Percentiles rank a stretch among this genome's conserved stretches.
Conservation (phyloP, 2,888 invertebrate species). For the Dusona sp. region DNA sequence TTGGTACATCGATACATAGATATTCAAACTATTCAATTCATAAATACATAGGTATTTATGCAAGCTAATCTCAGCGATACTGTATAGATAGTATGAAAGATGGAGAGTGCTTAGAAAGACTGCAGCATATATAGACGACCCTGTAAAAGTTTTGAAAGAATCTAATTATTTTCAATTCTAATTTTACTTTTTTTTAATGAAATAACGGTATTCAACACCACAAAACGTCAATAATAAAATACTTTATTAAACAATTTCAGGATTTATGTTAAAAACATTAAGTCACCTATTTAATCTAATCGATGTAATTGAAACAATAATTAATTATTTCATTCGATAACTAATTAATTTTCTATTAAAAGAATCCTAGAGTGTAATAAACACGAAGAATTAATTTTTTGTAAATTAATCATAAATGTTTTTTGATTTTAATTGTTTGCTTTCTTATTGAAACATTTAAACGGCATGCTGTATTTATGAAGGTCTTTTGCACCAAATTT, state of each 20-base stretch:
- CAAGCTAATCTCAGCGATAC: slow-evolving; percentile 60
- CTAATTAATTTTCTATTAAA: neutral
- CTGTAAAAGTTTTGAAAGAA: neutral
- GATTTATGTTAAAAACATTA: no score
- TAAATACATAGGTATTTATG: slow-evolving; percentile 50
- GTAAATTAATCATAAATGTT: neutral
- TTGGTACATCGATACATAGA: neutral
- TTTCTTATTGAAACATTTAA: neutral
- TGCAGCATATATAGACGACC: neutral
- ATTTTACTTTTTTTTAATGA: no score
- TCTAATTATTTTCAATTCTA: neutral
- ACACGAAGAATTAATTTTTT: neutral
- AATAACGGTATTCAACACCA: no score
- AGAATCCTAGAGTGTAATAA: neutral
- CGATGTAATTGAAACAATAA: no score
- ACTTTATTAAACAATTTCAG: neutral
- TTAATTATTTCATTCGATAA: no score
- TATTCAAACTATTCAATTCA: no score
- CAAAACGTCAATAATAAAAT: neutral
- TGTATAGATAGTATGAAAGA: slow-evolving; percentile 39
- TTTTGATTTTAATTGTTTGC: neutral
- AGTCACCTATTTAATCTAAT: no score
- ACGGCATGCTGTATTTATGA: no score
- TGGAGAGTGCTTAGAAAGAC: neutral
- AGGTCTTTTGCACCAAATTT: no score